Evolutionary conservation across 1,140 invertebrate species (phyloP), one percentile per base, ranked within the genome.

Genomic region (Pectinophora gossypiella): DNA sequence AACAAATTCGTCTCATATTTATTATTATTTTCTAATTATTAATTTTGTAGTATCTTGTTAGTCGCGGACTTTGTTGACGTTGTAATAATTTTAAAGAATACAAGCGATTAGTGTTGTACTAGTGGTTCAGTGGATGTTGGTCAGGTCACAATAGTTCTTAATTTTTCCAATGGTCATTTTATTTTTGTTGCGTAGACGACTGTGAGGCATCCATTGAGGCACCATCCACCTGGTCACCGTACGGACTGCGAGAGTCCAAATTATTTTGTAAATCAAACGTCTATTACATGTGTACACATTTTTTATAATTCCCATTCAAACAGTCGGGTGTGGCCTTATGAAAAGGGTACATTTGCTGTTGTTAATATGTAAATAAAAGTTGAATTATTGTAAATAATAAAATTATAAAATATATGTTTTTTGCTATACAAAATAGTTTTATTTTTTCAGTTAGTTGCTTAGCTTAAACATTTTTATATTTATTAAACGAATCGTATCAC

Each of bases 301-400:
- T 70, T 70, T 19, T 69, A 72, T 71, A 75, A 75, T 76, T 78
- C 61, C 66, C 64, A 61, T 68, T 59, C 20, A 56, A 71, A 85
- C 81, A 86, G 80, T 80, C 57, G 64, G 66, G 70, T 82, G 80
- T 76, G 74, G 77, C 79, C 79, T 86, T 83, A 77, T 48, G 20
- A 50, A 69, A 61, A 68, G 64, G 69, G 69, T 73, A 80, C 77
- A 78, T 74, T 81, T 76, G 64, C 83, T 85, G 81, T 83, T 86
- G 81, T 86, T 83, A 76, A 86, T 86, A 86, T 85, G 83, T 86
- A 86, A 83, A 86, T 85, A 86, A 86, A 86, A 84, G 83, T 86
- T 86, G 76, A 86, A 81, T 72, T 86, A 86, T 86, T 86, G 83
- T 86, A 85, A 83, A 85, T 86, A 86, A 84, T 81, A 75, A 81